phyloP scores from a whole-genome alignment of 2,113 vertebrate species.

The Nannospalax galili region DNA sequence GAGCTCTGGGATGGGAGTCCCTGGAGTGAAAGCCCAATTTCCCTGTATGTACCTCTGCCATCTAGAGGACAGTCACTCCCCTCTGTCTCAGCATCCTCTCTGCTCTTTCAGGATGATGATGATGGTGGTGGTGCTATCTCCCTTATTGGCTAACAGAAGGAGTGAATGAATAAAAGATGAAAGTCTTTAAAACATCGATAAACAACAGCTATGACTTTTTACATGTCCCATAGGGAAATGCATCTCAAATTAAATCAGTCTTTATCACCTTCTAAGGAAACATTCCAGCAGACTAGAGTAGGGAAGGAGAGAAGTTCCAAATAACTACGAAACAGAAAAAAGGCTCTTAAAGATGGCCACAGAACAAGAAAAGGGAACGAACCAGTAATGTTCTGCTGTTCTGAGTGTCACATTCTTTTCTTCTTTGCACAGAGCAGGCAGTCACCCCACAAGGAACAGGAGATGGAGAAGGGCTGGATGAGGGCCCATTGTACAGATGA shows the following conservation, averaged over 20 bases:
- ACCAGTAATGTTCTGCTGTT: background rate
- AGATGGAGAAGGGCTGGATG: background rate
- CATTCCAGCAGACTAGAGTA: constrained; percentile 54
- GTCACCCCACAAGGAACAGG: background rate
- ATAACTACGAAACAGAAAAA: constrained; percentile 65
- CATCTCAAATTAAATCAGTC: constrained; percentile 73
- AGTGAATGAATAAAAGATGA: background rate
- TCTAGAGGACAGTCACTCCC: background rate
- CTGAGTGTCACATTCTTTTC: background rate
- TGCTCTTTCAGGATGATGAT: background rate
- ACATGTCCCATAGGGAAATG: background rate
- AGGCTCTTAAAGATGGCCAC: constrained; percentile 38
- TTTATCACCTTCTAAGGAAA: constrained; percentile 65
- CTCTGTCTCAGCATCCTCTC: background rate
- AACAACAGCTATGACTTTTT: constrained; percentile 33
- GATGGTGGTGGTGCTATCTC: background rate
- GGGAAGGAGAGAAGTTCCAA: constrained; percentile 41
- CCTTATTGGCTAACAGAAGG: background rate
- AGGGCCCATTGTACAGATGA: background rate
- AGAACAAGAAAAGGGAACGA: background rate
- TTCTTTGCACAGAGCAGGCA: background rate
- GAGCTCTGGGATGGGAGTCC: background rate
- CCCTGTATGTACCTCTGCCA: background rate
- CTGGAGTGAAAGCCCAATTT: background rate
- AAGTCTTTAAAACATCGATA: constrained; percentile 20